Evolutionary conservation across 2,888 invertebrate species (phyloP), one percentile per base, ranked within the genome.

Genomic region (Malthinus flaveolus): DNA sequence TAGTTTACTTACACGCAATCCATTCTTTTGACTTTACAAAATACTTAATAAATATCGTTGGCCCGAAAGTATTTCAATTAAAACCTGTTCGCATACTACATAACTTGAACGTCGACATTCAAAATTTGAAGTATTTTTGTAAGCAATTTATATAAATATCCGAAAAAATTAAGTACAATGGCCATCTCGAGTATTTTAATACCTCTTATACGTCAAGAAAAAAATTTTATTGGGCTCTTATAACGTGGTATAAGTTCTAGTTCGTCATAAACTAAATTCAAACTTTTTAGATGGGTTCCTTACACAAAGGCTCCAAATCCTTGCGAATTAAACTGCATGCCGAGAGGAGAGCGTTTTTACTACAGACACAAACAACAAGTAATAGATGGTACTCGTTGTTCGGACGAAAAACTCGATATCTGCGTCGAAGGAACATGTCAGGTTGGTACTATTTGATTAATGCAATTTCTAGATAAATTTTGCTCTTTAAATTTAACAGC

Each of bases 251-350:
- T 33, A 33, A 33, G 33, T 33, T 33, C 1, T 9, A 33, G 1
- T 37, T 11, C 13, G 3, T 12, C 12, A 37, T 12, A 15, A 7
- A 23, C 5, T 46, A 10, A 10, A 32, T n/a, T 10, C 10, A 62
- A 36, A 48, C n/a, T 44, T 45, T 71, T 8, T 76, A 91, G 90
- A 68, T 95, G 95, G 95, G 84, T 93, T 59, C 95, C 95, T 0
- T 95, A 93, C 77, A 90, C 87, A 37, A 91, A 90, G 73, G 92
- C 90, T 3, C 87, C 89, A 9, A 93, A 94, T 76, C 91, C 91
- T 15, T 99, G 98, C 78, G 95, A 97, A 78, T 81, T 98, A 70
- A 95, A 95, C 80, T 98, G 98, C 80, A 94, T 93, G 90, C 96
- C 97, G 0, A 85, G 85, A 60, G 91, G 91, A 1, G 94, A 94